Conservation (phyloP, 2,113 vertebrate genomes). For the Triplophysa rosa region DNA sequence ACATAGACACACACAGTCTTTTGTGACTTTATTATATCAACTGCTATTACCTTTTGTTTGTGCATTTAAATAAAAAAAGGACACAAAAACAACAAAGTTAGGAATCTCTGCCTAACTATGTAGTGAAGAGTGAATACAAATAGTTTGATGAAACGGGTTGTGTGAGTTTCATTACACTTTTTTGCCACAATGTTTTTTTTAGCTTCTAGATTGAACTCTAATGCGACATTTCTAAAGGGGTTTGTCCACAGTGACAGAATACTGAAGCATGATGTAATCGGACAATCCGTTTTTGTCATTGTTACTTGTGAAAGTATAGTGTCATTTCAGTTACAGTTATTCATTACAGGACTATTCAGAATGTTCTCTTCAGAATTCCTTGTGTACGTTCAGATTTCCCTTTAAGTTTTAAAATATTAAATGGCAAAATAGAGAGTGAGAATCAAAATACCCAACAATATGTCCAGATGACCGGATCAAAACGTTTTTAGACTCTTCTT, state of each 20-base stretch:
- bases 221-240: neutral
- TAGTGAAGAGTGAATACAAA: too few relatives aligned
- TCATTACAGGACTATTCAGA: conserved; percentile 1
- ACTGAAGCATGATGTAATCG: conserved; percentile 12
- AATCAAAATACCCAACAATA: too few relatives aligned
- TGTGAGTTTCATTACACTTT: conserved; percentile 41
- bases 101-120: neutral
- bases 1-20: too few relatives aligned
- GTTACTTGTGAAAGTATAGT: neutral
- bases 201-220: neutral
- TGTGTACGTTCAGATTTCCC: neutral
- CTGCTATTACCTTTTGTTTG: too few relatives aligned
- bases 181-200: neutral
- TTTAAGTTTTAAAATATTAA: neutral
- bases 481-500: too few relatives aligned
- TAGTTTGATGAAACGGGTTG: neutral
- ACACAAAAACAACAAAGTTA: too few relatives aligned
- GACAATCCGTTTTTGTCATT: neutral
- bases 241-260: conserved; percentile 31
- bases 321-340: neutral
- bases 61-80: too few relatives aligned
- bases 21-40: too few relatives aligned
- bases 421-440: too few relatives aligned
- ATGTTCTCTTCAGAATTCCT: too few relatives aligned
- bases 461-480: too few relatives aligned